Conservation (phyloP, 2,888 invertebrate genomes). For the Mythimna impura region DNA sequence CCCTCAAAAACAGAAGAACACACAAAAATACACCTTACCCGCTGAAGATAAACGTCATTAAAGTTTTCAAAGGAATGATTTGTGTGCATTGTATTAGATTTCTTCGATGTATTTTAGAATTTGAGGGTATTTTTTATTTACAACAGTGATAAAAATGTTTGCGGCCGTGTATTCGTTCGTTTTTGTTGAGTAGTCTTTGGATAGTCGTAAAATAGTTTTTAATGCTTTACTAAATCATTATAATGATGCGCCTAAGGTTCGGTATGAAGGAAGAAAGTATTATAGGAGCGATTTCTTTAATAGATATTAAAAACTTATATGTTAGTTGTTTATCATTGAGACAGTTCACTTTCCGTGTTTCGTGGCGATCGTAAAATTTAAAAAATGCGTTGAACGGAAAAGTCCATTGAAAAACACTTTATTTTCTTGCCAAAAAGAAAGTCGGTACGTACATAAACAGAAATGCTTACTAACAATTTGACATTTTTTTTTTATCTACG, state of each 20-base stretch:
- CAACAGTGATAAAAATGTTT: constrained; percentile 87
- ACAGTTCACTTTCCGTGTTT: constrained; percentile 47
- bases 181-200: constrained; percentile 76
- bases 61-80: constrained; percentile 55
- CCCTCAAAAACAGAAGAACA: constrained; percentile 32
- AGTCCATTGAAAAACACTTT: not conserved
- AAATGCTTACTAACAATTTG: not conserved
- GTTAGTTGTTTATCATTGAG: constrained; percentile 59
- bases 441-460: not conserved
- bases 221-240: constrained; percentile 68
- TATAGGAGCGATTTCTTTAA: constrained; percentile 62
- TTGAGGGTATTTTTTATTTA: constrained; percentile 82
- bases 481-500: not conserved
- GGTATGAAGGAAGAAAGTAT: constrained; percentile 60
- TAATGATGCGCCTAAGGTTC: constrained; percentile 63
- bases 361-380: constrained; percentile 6
- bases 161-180: constrained; percentile 83
- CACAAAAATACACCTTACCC: constrained; percentile 67
- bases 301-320: constrained; percentile 65
- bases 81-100: constrained; percentile 66
- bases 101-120: constrained; percentile 80
- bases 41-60: constrained; percentile 54
- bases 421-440: not conserved
- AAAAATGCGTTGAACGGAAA: not conserved
- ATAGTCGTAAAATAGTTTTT: constrained; percentile 70